These are phyloP conservation scores for Eubucco bourcierii DNA, from an alignment of 2,113 vertebrate species.

Conservation along the genomic window DNA sequence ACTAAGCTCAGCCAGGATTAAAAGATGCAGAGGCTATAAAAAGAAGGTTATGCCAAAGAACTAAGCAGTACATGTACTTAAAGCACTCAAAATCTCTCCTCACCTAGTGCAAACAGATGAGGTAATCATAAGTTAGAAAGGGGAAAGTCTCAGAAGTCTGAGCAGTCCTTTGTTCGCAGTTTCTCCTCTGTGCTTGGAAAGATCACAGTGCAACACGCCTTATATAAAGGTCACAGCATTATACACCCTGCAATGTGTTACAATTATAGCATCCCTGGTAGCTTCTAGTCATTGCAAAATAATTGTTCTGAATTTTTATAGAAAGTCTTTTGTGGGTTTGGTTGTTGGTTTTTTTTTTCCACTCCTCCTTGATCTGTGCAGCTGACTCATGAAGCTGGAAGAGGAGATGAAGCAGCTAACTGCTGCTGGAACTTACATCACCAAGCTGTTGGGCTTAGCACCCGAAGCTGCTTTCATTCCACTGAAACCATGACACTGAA, in stretches of 20 bases:
- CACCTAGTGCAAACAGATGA: conserved; percentile 48
- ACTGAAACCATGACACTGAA: conserved; percentile 47
- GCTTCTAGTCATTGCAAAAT: conserved; percentile 63
- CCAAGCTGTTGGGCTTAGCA: conserved; percentile 26
- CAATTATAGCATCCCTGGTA: conserved; percentile 61
- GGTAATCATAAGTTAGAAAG: conserved; percentile 30
- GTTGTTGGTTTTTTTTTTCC: neutral
- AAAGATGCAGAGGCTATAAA: conserved; percentile 17
- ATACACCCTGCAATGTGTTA: conserved; percentile 33
- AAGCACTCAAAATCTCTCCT: conserved; percentile 4
- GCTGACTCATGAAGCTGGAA: conserved; percentile 68
- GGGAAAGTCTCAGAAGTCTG: conserved; percentile 38
- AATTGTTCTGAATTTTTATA: conserved; percentile 64
- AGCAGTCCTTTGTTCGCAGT: conserved; percentile 39
- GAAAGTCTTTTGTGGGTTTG: conserved; percentile 39
- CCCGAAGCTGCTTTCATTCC: conserved; percentile 48
- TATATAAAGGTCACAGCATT: conserved; percentile 29
- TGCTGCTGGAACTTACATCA: conserved; percentile 62
- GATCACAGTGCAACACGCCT: conserved; percentile 1
- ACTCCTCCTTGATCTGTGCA: conserved; percentile 27
- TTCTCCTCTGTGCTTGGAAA: conserved; percentile 30
- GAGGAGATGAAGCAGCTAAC: conserved; percentile 50
- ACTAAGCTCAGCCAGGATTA: conserved; percentile 10
- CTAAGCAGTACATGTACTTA: conserved; percentile 23
- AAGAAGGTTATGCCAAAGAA: conserved; percentile 4